Conservation (phyloP, 2,888 invertebrate species). For the Limnephilus rhombicus region DNA sequence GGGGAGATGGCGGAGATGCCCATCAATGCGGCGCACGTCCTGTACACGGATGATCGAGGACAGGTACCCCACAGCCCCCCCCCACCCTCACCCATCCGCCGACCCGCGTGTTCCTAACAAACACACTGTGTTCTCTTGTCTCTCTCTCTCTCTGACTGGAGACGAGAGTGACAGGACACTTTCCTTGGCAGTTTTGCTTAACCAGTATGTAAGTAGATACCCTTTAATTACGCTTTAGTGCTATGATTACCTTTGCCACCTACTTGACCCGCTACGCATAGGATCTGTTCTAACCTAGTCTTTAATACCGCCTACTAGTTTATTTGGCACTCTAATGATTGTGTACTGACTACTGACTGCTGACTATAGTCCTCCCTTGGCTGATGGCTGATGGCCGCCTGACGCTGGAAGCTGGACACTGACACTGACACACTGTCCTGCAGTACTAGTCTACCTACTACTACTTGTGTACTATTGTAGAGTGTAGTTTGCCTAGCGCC, state of each 20-base stretch:
- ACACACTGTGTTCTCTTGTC: slow-evolving; percentile 53
- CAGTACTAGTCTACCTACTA: not conserved
- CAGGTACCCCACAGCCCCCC: slow-evolving; percentile 82
- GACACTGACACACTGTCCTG: not conserved
- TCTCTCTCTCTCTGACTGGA: slow-evolving; percentile 55
- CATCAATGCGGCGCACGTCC: slow-evolving; percentile 94
- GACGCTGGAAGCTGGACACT: not conserved
- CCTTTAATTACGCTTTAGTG: slow-evolving; percentile 60
- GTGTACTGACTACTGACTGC: slow-evolving; percentile 13
- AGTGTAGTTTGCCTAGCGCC: not conserved
- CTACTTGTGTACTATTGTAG: not conserved
- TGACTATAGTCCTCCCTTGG: not conserved
- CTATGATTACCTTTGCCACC: slow-evolving; percentile 40
- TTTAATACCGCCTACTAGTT: slow-evolving; percentile 26
- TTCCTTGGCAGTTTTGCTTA: slow-evolving; percentile 62
- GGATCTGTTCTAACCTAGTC: slow-evolving; percentile 28
- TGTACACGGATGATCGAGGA: slow-evolving; percentile 97
- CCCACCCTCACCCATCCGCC: slow-evolving; percentile 8
- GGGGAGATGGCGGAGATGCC: slow-evolving; percentile 78
- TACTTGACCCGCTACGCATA: slow-evolving; percentile 13
- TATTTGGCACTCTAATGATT: slow-evolving; percentile 16
- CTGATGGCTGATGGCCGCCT: not conserved
- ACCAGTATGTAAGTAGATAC: slow-evolving; percentile 64
- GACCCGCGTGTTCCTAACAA: slow-evolving; percentile 48
- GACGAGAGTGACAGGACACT: slow-evolving; percentile 41